A percentile compares a stretch with the other conserved stretches of the same genome.
These are phyloP conservation scores for Agrilus planipennis DNA, from an alignment of 1,140 invertebrate species.

Conservation along the genomic window DNA sequence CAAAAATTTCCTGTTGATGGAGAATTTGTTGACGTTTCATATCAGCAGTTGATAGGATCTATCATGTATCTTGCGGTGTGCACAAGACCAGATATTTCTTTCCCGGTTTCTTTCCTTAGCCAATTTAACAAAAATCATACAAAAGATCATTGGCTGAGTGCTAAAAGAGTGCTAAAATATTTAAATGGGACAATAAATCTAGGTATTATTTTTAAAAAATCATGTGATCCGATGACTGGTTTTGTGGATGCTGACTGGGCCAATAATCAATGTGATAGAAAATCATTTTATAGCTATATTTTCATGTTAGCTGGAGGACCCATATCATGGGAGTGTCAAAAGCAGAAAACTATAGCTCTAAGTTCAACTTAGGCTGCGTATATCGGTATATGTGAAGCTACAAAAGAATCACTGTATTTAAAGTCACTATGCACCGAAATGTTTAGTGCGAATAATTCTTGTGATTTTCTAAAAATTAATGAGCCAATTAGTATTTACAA, in stretches of 20 bases:
- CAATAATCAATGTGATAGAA: slow-evolving; percentile 23
- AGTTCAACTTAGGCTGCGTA: too few species aligned
- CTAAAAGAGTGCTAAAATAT: neutral
- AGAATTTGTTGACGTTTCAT: slow-evolving; percentile 5
- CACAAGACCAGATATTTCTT: too few species aligned
- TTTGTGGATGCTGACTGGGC: slow-evolving; percentile 32
- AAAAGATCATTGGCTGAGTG: too few species aligned
- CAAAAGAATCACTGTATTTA: too few species aligned
- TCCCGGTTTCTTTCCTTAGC: too few species aligned
- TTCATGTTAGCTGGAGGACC: slow-evolving; percentile 15
- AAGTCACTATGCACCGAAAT: too few species aligned
- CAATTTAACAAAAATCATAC: neutral
- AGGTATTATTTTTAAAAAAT: neutral
- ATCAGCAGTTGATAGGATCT: too few species aligned
- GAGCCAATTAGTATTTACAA: too few species aligned
- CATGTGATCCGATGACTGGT: slow-evolving; percentile 4
- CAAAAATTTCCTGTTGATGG: slow-evolving; percentile 12
- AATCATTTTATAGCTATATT: slow-evolving; percentile 27
- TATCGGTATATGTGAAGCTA: too few species aligned
- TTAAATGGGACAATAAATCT: neutral
- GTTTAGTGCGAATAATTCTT: too few species aligned
- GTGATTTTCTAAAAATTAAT: too few species aligned
- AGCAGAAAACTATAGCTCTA: slow-evolving; percentile 23
- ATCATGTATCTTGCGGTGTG: too few species aligned
- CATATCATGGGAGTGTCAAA: slow-evolving; percentile 21